phyloP scores from a whole-genome alignment of 1,140 invertebrate species.

The Drosophila gunungcola region DNA sequence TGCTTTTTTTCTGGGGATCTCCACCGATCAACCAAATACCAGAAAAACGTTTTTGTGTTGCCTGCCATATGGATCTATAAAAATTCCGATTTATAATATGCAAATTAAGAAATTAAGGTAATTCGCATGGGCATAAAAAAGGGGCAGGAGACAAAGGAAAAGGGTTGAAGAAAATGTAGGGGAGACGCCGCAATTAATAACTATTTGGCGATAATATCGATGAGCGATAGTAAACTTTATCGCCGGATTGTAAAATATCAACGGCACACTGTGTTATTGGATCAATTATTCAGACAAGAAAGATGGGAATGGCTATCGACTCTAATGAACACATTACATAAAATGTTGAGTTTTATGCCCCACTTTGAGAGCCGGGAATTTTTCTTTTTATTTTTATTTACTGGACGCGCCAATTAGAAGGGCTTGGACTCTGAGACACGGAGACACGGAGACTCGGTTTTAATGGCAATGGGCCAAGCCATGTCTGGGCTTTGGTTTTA shows the following conservation, averaged over 20 bases:
- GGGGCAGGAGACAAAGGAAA: conserved; percentile 45
- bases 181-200: conserved; percentile 65
- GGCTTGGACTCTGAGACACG: conserved; percentile 13
- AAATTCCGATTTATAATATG: conserved; percentile 64
- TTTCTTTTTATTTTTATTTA: conserved; percentile 38
- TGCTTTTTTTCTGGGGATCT: conserved; percentile 19
- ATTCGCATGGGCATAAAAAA: conserved; percentile 34
- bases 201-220: conserved; percentile 80
- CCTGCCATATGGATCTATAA: conserved; percentile 29
- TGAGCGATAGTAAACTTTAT: conserved; percentile 74
- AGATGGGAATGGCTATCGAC: conserved; percentile 25
- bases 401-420: conserved; percentile 71
- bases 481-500: conserved; percentile 66
- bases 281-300: conserved; percentile 64
- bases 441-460: conserved; percentile 32
- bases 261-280: conserved; percentile 77
- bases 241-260: conserved; percentile 77
- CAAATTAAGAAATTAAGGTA: conserved; percentile 58
- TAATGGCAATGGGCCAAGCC: conserved; percentile 64
- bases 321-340: conserved; percentile 83
- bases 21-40: conserved; percentile 54
- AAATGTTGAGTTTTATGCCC: conserved; percentile 77
- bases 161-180: conserved; percentile 36
- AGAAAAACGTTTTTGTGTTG: conserved; percentile 68
- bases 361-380: conserved; percentile 48